A percentile compares a stretch with the other conserved stretches of the same genome.
These are phyloP conservation scores for Lethenteron camtschaticum DNA, from an alignment of 2,113 vertebrate genomes.

Conservation along the genomic window DNA sequence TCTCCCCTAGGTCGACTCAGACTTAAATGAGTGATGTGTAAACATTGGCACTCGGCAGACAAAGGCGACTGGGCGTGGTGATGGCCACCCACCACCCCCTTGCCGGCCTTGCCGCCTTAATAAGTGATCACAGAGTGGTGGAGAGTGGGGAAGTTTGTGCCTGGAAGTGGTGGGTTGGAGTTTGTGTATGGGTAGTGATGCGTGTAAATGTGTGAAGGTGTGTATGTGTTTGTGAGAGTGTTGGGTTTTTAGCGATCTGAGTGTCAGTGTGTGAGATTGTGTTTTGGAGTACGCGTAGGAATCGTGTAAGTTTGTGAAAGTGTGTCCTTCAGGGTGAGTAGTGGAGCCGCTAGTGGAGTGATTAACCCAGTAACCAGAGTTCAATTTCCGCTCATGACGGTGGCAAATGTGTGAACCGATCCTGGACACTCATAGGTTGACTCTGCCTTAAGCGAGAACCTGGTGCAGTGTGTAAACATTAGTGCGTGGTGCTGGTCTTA, in stretches of 20 bases:
- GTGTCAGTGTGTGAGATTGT: neutral
- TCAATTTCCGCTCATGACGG: neutral
- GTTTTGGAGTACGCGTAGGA: neutral
- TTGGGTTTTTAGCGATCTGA: neutral
- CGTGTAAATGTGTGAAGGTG: neutral
- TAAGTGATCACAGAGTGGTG: neutral
- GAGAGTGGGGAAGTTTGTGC: neutral
- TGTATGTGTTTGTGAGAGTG: constrained; percentile 1
- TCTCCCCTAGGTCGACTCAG: too few relatives aligned
- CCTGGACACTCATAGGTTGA: neutral
- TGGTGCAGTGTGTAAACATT: neutral
- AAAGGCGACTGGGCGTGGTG: too few relatives aligned
- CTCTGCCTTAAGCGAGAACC: neutral
- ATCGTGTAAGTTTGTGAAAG: neutral
- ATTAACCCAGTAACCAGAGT: neutral
- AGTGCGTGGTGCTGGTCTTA: neutral
- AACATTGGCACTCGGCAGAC: too few relatives aligned
- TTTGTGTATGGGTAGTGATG: neutral
- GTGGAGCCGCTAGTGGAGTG: neutral
- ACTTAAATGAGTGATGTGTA: too few relatives aligned
- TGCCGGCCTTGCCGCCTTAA: too few relatives aligned
- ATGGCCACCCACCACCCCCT: too few relatives aligned
- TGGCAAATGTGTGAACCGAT: neutral
- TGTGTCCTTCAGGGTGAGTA: neutral
- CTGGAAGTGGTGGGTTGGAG: neutral